Evolutionary conservation across 2,888 invertebrate genomes (phyloP).

Genomic region (Augochlorella aurata): DNA sequence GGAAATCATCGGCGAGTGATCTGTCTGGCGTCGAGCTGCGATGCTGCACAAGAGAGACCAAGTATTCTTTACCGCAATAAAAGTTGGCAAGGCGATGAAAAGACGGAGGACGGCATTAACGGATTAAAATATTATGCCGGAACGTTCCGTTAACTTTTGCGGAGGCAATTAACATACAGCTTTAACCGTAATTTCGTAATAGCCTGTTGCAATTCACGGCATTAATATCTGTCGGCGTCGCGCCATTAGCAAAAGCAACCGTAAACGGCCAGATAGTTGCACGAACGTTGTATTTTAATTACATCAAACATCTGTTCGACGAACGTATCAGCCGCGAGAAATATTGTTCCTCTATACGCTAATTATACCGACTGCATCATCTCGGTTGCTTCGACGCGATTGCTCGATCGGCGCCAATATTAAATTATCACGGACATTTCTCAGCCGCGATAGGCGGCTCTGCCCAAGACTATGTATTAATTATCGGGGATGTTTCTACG

Average conservation of each 20-base stretch:
- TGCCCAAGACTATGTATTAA: constrained; percentile 41
- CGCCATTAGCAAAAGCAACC: constrained; percentile 66
- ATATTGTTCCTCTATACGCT: constrained; percentile 65
- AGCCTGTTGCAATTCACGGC: constrained; percentile 67
- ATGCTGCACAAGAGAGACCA: not conserved
- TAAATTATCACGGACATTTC: constrained; percentile 55
- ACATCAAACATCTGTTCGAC: constrained; percentile 62
- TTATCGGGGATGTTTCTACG: constrained; percentile 12
- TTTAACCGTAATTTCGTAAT: constrained; percentile 66
- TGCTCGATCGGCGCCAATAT: constrained; percentile 50
- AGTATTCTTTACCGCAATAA: constrained; percentile 18
- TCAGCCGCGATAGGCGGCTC: constrained; percentile 14
- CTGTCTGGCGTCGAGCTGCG: not conserved
- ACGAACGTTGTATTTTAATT: constrained; percentile 69
- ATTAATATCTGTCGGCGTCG: constrained; percentile 70
- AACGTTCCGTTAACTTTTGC: constrained; percentile 64
- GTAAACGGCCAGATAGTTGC: constrained; percentile 63
- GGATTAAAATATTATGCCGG: constrained; percentile 61
- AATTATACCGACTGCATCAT: constrained; percentile 65
- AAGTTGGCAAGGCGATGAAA: constrained; percentile 48
- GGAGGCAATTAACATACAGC: constrained; percentile 64
- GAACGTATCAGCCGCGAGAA: constrained; percentile 65
- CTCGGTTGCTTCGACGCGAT: constrained; percentile 43
- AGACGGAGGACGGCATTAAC: constrained; percentile 49
- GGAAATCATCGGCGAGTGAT: not conserved